Evolutionary conservation across 2,113 vertebrate species (phyloP), one percentile per base, ranked within the genome.

Genomic region (Empidonax traillii): DNA sequence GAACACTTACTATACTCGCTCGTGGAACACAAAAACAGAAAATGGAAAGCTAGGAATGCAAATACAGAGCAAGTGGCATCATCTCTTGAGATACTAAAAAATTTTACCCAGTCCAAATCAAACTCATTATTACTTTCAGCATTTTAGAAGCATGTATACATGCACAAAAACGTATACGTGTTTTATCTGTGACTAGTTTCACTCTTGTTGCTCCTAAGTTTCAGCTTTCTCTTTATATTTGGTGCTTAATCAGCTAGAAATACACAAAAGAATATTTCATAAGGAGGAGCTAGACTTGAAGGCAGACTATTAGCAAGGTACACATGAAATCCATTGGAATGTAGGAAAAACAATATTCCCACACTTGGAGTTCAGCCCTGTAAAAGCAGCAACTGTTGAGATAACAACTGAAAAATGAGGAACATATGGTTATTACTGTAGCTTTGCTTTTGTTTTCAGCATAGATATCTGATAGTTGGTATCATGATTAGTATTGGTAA

Each of bases 111-210:
- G 11, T 80, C 10, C 17, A 85, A 89, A 83, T 89, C 7, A 71
- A 83, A 37, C 2, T 55, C 13, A n/a, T 37, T 75, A 51, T 74
- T 87, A 52, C 13, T 89, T 81, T 27, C 56, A 92, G 20, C 14
- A 46, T 65, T 92, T 87, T 82, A 52, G 52, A 78, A 81, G 22
- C 8, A 12, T 14, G 6, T 23, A 24, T 23, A 37, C 5, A 53
- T 0, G 2, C 14, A 19, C 6, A 59, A 3, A 61, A 41, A 47
- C 10, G 30, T 3, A 44, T 0, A 0, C 4, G 19, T 41, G 2
- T 66, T 80, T 75, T 83, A 63, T 19, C 10, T 92, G 17, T 84
- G 8, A 68, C 9, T 43, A 52, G 39, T 87, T 92, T 89, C 23
- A 55, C 5, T 56, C 15, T 46, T 71, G 39, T 55, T 53, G 21